Evolutionary conservation across 1,140 invertebrate species (phyloP), one percentile per base, ranked within the genome.

Genomic region (Nasonia giraulti): DNA sequence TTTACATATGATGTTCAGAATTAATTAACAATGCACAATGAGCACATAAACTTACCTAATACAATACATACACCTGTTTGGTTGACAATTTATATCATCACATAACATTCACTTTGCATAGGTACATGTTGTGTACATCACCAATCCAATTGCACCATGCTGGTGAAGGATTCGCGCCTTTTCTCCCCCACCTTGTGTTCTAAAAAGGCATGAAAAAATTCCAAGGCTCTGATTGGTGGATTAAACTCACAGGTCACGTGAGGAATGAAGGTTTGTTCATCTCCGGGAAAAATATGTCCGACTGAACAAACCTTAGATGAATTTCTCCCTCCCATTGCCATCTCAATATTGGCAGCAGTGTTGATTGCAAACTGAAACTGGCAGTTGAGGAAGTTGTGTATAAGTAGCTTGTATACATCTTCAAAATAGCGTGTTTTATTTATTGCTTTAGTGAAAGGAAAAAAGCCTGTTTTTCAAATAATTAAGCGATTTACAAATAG

Each of bases 161-260:
- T 84, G 71, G 71, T 47, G 23, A 47, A 44, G 33, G 68, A 66
- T 84, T 80, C 83, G 83, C 83, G 83, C 83, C 23, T 84, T 84
- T 84, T 66, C 14, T 37, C 33, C 37, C 80, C 80, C 23, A 75
- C 47, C 37, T 12, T n/a, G 20, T n/a, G 20, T 37, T 37, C 14
- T 17, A 17, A 62, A 27, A n/a, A 62, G 5, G 17, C 50, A 17
- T 14, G 20, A 62, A 62, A 62, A 62, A n/a, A 44, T 44, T 71
- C 44, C 12, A 79, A 80, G 12, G 11, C 11, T 69, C 20, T 44
- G 62, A 68, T 80, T 80, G 78, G 78, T 55, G 27, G n/a, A 78
- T 78, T 14, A 12, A 78, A 20, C 4, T 11, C 17, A 14, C 8
- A 44, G 40, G 7, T 44, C 40, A 44, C 40, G 7, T 44, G 40